phyloP scores from a whole-genome alignment of 2,113 vertebrate species.

The Siniperca chuatsi region DNA sequence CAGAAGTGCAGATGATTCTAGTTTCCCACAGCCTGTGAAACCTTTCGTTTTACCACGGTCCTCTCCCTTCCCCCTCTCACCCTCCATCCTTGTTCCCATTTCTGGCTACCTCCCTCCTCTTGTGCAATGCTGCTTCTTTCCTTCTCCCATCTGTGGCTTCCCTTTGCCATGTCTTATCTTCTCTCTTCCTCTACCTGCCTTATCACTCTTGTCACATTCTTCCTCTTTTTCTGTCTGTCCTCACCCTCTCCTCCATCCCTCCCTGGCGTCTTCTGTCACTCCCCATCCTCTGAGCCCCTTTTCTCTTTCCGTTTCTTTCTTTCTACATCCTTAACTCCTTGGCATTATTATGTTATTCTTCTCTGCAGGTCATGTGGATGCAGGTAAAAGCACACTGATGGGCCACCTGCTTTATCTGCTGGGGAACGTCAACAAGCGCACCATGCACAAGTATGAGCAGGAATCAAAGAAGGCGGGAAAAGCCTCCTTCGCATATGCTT shows the following conservation, averaged over 20 bases:
- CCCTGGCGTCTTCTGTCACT: neutral
- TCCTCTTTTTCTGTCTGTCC: constrained; percentile 21
- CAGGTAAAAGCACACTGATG: constrained; percentile 99
- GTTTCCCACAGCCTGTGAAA: constrained; percentile 72
- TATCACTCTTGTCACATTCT: constrained; percentile 42
- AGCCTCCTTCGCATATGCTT: constrained; percentile 97
- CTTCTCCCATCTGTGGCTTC: constrained; percentile 41
- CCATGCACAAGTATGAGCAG: constrained; percentile 99
- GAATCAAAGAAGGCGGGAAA: constrained; percentile 99
- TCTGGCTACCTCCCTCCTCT: constrained; percentile 36
- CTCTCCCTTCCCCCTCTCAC: constrained; percentile 5
- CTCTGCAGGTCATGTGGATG: constrained; percentile 94
- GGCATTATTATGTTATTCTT: neutral
- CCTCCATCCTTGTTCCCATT: constrained; percentile 61
- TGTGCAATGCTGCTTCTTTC: constrained; percentile 54
- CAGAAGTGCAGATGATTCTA: constrained; percentile 70
- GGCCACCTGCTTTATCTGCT: constrained; percentile 96
- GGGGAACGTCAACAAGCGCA: constrained; percentile 97
- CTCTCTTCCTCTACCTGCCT: constrained; percentile 42
- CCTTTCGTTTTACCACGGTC: constrained; percentile 44
- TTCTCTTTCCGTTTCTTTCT: neutral
- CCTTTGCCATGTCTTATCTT: constrained; percentile 38
- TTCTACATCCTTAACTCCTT: neutral
- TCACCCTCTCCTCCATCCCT: neutral
- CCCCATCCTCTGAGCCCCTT: neutral